Evolutionary conservation across 1,140 invertebrate species (phyloP), one percentile per base, ranked within the genome.

Genomic region (Manduca sexta): DNA sequence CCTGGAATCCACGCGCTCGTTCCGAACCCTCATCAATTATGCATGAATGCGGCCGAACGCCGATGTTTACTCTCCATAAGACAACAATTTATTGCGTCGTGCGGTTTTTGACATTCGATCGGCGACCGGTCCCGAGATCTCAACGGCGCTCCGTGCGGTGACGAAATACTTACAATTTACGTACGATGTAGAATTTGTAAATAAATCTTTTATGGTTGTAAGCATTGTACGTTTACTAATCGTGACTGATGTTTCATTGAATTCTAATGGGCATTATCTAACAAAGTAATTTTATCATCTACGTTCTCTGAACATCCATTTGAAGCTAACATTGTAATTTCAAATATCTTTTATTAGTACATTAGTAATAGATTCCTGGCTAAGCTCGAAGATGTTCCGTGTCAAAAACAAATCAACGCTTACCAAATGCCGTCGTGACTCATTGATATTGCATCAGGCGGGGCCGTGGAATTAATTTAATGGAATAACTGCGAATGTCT

Each of bases 41-140:
- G 78, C 76, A 84, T 82, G 80, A 84, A 84, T 82, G 80, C 80
- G 75, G 63, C 64, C 64, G 64, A 80, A 72, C 72, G 70, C 58
- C 80, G 66, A 78, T 81, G 80, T 84, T 84, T 84, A 78, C 78
- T 81, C 79, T 80, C 70, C 74, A 73, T 68, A 76, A 79, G 74
- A 81, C 78, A 77, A 77, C 76, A 77, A 84, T 82, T 84, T 84
- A 82, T 84, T 80, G 73, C 76, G 65, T 76, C 69, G 74, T 84
- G 80, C 70, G 74, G 74, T 79, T 82, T 84, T 72, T 80, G 78
- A 84, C 74, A 82, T 80, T 77, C 71, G 67, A 74, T 73, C 67
- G 63, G 53, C 35, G 66, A 66, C 56, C 62, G 58, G 61, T 57
- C 57, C 51, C 41, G 50, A 47, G 41, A 40, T 56, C 51, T 52